phyloP scores from a whole-genome alignment of 1,140 invertebrate species.

The Teleogryllus occipitalis region DNA sequence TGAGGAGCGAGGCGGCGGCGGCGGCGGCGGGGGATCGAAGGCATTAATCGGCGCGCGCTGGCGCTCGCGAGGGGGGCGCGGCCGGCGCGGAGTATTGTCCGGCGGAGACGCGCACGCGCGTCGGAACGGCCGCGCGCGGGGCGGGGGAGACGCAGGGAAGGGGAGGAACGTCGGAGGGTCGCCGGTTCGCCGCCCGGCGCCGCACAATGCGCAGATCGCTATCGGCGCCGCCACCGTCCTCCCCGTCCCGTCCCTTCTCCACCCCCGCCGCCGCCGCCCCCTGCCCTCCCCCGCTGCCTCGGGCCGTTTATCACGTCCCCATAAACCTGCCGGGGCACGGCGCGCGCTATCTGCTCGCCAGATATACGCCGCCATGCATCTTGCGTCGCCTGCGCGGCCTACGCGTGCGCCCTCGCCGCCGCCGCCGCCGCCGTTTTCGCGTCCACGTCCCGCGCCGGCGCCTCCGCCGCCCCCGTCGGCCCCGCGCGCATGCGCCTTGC shows the following conservation, averaged over 20 bases:
- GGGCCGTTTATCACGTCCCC: not conserved
- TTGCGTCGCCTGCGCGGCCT: not conserved
- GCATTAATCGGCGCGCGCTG: not conserved
- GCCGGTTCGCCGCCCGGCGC: not conserved
- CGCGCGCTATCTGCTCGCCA: not conserved
- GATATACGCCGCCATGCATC: slow-evolving; percentile 3
- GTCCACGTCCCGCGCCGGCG: not conserved
- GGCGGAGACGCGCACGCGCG: not conserved
- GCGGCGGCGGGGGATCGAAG: not conserved
- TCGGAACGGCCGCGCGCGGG: too few relatives aligned
- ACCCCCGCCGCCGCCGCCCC: too few relatives aligned
- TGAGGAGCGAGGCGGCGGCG: not conserved
- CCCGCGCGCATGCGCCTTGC: not conserved
- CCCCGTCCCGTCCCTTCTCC: too few relatives aligned
- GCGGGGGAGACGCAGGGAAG: not conserved
- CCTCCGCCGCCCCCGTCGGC: too few relatives aligned
- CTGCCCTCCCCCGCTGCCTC: too few relatives aligned
- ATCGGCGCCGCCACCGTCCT: not conserved
- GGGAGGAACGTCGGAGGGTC: not conserved
- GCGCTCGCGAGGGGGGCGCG: too few relatives aligned
- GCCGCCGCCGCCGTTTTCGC: too few relatives aligned
- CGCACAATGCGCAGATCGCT: not conserved
- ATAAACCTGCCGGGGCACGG: not conserved
- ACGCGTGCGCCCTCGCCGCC: too few relatives aligned
- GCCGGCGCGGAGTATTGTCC: not conserved